These are phyloP conservation scores for Aspiorhynchus laticeps DNA, from an alignment of 2,113 vertebrate species.

Conservation along the genomic window DNA sequence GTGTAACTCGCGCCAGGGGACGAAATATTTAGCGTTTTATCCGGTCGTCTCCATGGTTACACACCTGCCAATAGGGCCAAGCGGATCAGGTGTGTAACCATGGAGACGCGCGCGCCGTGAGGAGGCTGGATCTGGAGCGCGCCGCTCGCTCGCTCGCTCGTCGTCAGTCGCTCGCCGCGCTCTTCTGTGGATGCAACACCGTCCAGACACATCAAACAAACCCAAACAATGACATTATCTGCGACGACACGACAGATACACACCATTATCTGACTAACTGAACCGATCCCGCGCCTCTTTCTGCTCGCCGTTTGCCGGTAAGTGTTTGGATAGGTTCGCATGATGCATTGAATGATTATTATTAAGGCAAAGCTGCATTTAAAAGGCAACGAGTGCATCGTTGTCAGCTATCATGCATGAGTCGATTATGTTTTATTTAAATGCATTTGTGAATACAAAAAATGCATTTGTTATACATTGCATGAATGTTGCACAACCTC, in stretches of 20 bases:
- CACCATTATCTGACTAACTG: slow-evolving; percentile 72
- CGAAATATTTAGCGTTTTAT: slow-evolving; percentile 30
- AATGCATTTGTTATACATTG: no score
- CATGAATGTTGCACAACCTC: slow-evolving; percentile 26
- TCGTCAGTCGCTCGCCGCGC: background rate
- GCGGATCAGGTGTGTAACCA: slow-evolving; percentile 64
- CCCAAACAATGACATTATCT: slow-evolving; percentile 72
- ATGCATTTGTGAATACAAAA: background rate
- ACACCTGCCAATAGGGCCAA: background rate
- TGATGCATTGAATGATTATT: slow-evolving; percentile 2
- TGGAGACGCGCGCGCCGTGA: slow-evolving; percentile 53
- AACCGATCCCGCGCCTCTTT: slow-evolving; percentile 51
- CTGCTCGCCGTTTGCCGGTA: slow-evolving; percentile 66
- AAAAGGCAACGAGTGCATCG: background rate
- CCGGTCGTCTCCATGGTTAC: slow-evolving; percentile 23
- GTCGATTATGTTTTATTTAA: background rate
- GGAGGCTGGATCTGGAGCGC: slow-evolving; percentile 20
- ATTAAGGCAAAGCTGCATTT: slow-evolving; percentile 26
- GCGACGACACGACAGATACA: slow-evolving; percentile 60
- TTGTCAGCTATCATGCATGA: background rate
- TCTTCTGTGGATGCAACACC: slow-evolving; percentile 45
- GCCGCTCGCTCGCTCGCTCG: slow-evolving; percentile 1
- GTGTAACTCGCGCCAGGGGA: slow-evolving; percentile 24
- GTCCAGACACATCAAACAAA: slow-evolving; percentile 56
- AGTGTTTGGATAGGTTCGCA: slow-evolving; percentile 52